Evolutionary conservation across 92 coral and sea anemone genomes (phyloP), one percentile per base, ranked within the genome.

Genomic region (Porites cylindrica): DNA sequence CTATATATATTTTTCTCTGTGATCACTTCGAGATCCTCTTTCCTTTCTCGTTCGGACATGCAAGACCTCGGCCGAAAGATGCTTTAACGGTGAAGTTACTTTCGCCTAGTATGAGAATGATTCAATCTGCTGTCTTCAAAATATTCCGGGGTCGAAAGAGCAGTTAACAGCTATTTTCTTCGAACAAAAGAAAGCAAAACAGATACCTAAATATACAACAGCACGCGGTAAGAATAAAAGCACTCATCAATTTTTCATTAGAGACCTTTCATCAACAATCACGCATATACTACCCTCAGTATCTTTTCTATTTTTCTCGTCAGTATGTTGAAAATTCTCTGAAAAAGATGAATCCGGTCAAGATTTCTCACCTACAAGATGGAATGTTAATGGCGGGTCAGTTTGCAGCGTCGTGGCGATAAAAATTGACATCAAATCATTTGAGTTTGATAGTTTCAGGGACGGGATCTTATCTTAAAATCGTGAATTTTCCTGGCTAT

Each of bases 221-320:
- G 60, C 78, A 43, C 86, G 79, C 76, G 86, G 86, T 24, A 50
- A 68, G 68, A n/a, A 82, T 70, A 81, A 70, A 69, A 53, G 47
- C 11, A 50, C 78, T 82, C 69, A 58, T 70, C 60, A 82, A 70
- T 82, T 56, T 70, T 68, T 70, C 77, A 81, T 81, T 51, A 19
- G 63, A 51, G 64, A 17, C 61, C 8, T 79, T 79, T 69, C 26
- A 68, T 70, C 52, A 70, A 69, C 24, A 18, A 53, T 51, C 76
- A 66, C 76, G 72, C 19, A 32, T 79, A 64, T 10, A 56, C 47
- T 62, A 1, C 60, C 60, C 14, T 10, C 51, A 1, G 80, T 58
- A 56, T 76, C 7, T 47, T 23, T 13, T 23, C 67, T 29, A 6
- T 77, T 4, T 77, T 77, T 77, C 21, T 32, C 3, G 14, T 2